Evolutionary conservation across 2,797 vertebrate species (phyloP).

Genomic region (Brachyalestes nurse): DNA sequence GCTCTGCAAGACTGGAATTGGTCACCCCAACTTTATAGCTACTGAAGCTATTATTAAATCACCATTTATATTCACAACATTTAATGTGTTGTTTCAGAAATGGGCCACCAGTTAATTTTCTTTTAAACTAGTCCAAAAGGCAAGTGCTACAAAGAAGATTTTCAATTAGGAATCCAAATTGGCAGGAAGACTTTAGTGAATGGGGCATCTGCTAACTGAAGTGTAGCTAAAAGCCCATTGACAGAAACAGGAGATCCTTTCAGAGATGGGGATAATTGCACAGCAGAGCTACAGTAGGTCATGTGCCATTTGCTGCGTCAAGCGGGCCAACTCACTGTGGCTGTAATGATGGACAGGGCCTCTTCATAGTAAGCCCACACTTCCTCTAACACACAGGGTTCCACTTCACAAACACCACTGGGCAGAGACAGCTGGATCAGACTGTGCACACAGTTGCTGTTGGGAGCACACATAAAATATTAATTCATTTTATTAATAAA

Average conservation of each 20-base stretch:
- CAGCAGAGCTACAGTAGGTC: conserved; percentile 61
- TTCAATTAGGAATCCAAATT: conserved; percentile 78
- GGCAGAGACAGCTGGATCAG: conserved; percentile 89
- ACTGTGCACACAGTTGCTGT: conserved; percentile 87
- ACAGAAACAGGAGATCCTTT: conserved; percentile 70
- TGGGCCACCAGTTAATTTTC: conserved; percentile 21
- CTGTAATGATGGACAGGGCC: conserved; percentile 80
- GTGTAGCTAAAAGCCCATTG: conserved; percentile 79
- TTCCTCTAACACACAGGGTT: conserved; percentile 82
- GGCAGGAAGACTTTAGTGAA: conserved; percentile 80
- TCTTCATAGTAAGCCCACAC: conserved; percentile 88
- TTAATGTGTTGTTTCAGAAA: conserved; percentile 23
- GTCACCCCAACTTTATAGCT: background rate
- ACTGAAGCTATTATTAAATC: background rate
- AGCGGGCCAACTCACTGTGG: conserved; percentile 77
- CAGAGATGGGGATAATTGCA: conserved; percentile 76
- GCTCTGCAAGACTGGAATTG: too few relatives aligned
- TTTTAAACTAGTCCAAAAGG: conserved; percentile 22
- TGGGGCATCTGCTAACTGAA: conserved; percentile 83
- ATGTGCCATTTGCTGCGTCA: conserved; percentile 63
- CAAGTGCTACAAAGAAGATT: conserved; percentile 28
- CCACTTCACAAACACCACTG: conserved; percentile 75
- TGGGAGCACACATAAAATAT: conserved; percentile 16
- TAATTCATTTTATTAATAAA: too few relatives aligned
- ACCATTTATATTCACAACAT: background rate